Percentiles rank a stretch among this genome's conserved stretches.
Conservation (phyloP, 2,113 vertebrate species). For the Microcebus murinus region DNA sequence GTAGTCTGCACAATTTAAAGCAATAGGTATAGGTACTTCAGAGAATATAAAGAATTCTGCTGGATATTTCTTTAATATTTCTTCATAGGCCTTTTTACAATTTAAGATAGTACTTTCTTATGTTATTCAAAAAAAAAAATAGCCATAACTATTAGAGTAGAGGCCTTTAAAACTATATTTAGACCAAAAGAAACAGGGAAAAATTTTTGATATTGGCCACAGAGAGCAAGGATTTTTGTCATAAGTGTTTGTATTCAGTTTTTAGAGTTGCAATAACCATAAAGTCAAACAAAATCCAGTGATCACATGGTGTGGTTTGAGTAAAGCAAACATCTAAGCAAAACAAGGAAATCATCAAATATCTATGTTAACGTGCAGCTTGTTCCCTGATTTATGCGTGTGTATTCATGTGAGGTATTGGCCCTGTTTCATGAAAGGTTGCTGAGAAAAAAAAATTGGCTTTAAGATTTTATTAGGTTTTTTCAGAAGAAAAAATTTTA, state of each 20-base stretch:
- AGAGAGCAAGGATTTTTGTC: slow-evolving; percentile 13
- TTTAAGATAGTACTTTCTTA: not conserved
- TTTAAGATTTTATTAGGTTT: slow-evolving; percentile 64
- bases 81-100: not conserved
- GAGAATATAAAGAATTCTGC: not conserved
- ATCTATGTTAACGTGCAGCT: slow-evolving; percentile 51
- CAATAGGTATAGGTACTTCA: not conserved
- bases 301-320: slow-evolving; percentile 43
- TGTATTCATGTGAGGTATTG: slow-evolving; percentile 26
- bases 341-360: slow-evolving; percentile 45
- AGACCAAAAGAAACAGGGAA: not conserved
- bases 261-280: slow-evolving; percentile 16
- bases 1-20: not conserved
- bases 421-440: slow-evolving; percentile 57
- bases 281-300: slow-evolving; percentile 58
- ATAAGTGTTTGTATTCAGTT: not conserved
- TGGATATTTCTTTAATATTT: not conserved
- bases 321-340: slow-evolving; percentile 47
- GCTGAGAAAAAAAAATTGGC: slow-evolving; percentile 36
- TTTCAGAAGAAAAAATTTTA: slow-evolving; percentile 47
- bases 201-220: not conserved
- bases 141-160: not conserved
- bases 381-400: not conserved
- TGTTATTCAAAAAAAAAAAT: not conserved
- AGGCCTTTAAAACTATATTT: slow-evolving; percentile 5